Base-by-base conservation (phyloP, 2,113 vertebrate species). In the Gorsachius goisagi region DNA sequence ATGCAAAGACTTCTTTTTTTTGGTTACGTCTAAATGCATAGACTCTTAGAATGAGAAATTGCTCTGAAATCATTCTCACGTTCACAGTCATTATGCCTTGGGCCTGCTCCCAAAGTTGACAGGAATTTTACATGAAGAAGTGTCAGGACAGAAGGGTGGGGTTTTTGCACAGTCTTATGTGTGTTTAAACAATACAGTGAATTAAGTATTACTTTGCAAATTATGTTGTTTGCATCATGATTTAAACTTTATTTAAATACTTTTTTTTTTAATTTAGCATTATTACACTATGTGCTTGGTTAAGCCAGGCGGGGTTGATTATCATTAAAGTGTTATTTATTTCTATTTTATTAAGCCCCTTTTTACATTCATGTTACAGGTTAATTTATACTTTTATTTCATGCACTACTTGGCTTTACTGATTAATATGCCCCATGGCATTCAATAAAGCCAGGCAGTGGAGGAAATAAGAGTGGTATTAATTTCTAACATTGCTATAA, bases 371-470 rank as follows among this genome's bases (percentile, higher is more conserved):
- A 96, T 98, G 98, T 98, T 98, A 98, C 98, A 98, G 98, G 97
- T 98, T 98, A 98, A 98, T 98, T 98, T 98, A 98, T 98, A 98
- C 98, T 98, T 98, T 98, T 98, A 98, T 98, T 98, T 98, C 98
- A 98, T 98, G 98, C 98, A 98, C 98, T 98, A 97, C 98, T 98
- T 98, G 98, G 98, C 97, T 98, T 98, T 98, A 98, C 98, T 98
- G 98, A 98, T 98, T 98, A 98, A 98, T 98, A 98, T 98, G 98
- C 98, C 98, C 97, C 97, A 97, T 98, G 98, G 98, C 98, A 98
- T 98, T 98, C 98, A 98, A 98, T 98, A 98, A 98, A 98, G 97
- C 97, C 96, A 98, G 97, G 95, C 97, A 95, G 97, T 96, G 95
- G 98, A 98, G 98, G 98, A 98, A 98, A 98, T 98, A 98, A 98